These are phyloP conservation scores for Rhea pennata DNA, from an alignment of 2,113 vertebrate species.

Conservation along the genomic window DNA sequence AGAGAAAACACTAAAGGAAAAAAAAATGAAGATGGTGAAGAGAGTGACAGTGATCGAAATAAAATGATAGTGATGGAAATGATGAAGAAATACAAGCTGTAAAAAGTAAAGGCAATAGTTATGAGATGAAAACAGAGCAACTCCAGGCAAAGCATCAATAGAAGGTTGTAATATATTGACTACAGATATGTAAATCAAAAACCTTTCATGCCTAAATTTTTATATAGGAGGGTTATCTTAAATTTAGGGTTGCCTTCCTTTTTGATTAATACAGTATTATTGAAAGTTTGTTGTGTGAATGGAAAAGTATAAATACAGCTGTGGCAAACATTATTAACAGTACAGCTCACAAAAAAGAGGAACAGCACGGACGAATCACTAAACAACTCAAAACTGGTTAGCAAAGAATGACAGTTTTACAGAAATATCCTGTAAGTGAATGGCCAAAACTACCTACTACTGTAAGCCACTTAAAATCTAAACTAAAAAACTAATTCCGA, in stretches of 20 bases:
- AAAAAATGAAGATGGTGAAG: not conserved
- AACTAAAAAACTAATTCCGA: not conserved
- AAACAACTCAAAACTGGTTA: not conserved
- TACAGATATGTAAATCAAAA: not conserved
- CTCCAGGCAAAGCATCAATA: not conserved
- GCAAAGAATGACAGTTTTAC: not conserved
- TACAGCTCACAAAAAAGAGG: not conserved
- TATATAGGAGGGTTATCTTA: not conserved
- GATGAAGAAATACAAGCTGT: not conserved
- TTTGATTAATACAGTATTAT: conserved; percentile 21
- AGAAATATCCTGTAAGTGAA: not conserved
- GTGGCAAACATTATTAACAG: not conserved
- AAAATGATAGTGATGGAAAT: not conserved
- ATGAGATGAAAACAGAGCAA: not conserved
- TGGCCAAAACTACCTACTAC: not conserved
- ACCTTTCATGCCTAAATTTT: not conserved
- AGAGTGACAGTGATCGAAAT: not conserved
- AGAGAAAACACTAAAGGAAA: not conserved
- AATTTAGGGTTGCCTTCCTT: conserved; percentile 11
- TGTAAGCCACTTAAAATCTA: not conserved
- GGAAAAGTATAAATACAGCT: not conserved
- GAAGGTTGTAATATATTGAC: not conserved
- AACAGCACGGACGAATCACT: not conserved
- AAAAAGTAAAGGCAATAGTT: not conserved
- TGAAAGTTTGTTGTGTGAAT: not conserved